These are phyloP conservation scores for Tolypeutes matacus DNA, from an alignment of 2,797 vertebrate genomes.

Conservation along the genomic window DNA sequence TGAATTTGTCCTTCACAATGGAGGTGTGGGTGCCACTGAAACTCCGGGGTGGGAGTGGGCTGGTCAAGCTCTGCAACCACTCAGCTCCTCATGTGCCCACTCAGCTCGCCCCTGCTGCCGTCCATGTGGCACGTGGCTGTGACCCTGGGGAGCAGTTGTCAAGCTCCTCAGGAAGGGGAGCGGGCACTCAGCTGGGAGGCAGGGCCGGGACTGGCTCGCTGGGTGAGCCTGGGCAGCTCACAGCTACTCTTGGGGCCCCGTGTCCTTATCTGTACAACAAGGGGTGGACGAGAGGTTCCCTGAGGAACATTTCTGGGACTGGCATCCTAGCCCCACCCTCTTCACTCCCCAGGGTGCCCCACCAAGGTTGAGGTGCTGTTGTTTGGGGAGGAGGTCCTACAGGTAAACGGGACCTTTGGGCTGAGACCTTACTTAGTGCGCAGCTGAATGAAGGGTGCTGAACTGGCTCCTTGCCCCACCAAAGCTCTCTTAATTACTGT, in stretches of 20 bases:
- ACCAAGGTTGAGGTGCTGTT: not conserved
- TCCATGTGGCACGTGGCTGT: not conserved
- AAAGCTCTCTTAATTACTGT: too few relatives aligned
- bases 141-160: too few relatives aligned
- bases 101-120: not conserved
- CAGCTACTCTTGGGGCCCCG: rapidly evolving
- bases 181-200: not conserved
- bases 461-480: not conserved
- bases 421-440: not conserved
- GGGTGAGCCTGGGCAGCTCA: not conserved
- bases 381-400: rapidly evolving
- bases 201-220: rapidly evolving
- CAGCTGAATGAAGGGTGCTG: not conserved
- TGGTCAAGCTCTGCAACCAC: not conserved
- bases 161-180: not conserved
- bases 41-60: not conserved
- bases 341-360: not conserved
- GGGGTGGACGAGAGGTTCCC: not conserved
- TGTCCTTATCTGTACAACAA: not conserved
- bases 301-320: not conserved
- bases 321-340: rapidly evolving
- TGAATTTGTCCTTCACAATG: not conserved
- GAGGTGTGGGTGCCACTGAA: not conserved
- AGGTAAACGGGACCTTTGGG: rapidly evolving
- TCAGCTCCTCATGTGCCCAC: not conserved